phyloP scores from a whole-genome alignment of 2,113 vertebrate species.

The Microcebus jonahi region DNA sequence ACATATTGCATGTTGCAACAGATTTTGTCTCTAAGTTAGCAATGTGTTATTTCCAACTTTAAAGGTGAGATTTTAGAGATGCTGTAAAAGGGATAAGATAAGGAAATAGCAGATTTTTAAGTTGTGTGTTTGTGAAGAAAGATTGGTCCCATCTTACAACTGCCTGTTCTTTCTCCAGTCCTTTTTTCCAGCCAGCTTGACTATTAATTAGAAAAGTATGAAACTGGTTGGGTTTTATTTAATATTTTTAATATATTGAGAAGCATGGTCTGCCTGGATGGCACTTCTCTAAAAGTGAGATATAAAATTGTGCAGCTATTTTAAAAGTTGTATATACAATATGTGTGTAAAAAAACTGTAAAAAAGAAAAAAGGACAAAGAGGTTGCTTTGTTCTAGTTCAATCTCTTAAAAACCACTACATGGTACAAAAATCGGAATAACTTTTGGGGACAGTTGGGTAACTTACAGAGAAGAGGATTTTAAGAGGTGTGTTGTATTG shows the following conservation, averaged over 20 bases:
- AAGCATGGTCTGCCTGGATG: constrained; percentile 82
- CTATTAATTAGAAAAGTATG: constrained; percentile 73
- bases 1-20: constrained; percentile 84
- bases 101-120: constrained; percentile 78
- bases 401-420: constrained; percentile 77
- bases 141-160: constrained; percentile 83
- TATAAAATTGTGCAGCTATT: constrained; percentile 87
- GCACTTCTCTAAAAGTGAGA: constrained; percentile 83
- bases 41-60: constrained; percentile 78
- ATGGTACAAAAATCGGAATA: constrained; percentile 74
- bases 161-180: constrained; percentile 83
- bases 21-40: constrained; percentile 80
- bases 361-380: constrained; percentile 72
- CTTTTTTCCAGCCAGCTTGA: constrained; percentile 68
- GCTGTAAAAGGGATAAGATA: constrained; percentile 71
- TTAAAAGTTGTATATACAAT: constrained; percentile 87
- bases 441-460: constrained; percentile 55
- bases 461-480: constrained; percentile 64
- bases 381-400: constrained; percentile 84
- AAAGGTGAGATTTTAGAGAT: constrained; percentile 80
- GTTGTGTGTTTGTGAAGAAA: constrained; percentile 83
- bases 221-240: constrained; percentile 84
- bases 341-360: constrained; percentile 72
- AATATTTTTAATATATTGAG: constrained; percentile 83
- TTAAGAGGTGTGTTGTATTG: constrained; percentile 59